Evolutionary conservation across 2,888 invertebrate genomes (phyloP).

Genomic region (Notodonta dromedarius): DNA sequence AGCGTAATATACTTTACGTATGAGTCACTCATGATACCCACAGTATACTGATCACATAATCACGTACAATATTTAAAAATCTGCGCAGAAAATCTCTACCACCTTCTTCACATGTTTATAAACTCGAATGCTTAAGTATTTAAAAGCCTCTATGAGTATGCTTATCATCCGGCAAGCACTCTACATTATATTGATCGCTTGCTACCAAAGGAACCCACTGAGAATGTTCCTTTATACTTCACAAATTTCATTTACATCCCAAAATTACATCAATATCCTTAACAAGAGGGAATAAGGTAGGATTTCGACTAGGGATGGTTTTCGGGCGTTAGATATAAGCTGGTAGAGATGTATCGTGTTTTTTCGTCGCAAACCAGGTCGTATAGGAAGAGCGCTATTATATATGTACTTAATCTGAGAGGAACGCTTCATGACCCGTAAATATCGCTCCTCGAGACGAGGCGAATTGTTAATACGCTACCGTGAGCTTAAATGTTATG

Average conservation of each 20-base stretch:
- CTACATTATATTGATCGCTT: slow-evolving; percentile 56
- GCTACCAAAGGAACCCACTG: slow-evolving; percentile 48
- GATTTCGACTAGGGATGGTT: slow-evolving; percentile 25
- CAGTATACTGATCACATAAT: no score
- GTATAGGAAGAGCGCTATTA: slow-evolving; percentile 42
- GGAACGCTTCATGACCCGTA: slow-evolving; percentile 38
- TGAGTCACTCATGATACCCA: no score
- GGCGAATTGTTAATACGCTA: slow-evolving; percentile 44
- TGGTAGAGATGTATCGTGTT: slow-evolving; percentile 51
- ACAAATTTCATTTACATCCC: slow-evolving; percentile 8
- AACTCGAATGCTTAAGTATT: slow-evolving; percentile 30
- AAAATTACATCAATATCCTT: slow-evolving; percentile 13
- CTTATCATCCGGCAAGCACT: slow-evolving; percentile 53
- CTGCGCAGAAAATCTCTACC: slow-evolving; percentile 10
- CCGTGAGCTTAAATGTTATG: slow-evolving; percentile 32
- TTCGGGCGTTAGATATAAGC: slow-evolving; percentile 15
- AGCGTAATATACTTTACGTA: no score
- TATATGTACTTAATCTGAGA: slow-evolving; percentile 51
- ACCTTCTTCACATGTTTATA: slow-evolving; percentile 18
- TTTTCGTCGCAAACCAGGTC: slow-evolving; percentile 41
- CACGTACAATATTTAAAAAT: not conserved
- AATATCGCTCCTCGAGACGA: slow-evolving; percentile 43
- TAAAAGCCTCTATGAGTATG: slow-evolving; percentile 33
- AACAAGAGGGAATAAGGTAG: slow-evolving; percentile 32
- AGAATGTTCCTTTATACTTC: slow-evolving; percentile 41